These are phyloP conservation scores for Xenopus borealis DNA, from an alignment of 2,113 vertebrate genomes.

Conservation along the genomic window DNA sequence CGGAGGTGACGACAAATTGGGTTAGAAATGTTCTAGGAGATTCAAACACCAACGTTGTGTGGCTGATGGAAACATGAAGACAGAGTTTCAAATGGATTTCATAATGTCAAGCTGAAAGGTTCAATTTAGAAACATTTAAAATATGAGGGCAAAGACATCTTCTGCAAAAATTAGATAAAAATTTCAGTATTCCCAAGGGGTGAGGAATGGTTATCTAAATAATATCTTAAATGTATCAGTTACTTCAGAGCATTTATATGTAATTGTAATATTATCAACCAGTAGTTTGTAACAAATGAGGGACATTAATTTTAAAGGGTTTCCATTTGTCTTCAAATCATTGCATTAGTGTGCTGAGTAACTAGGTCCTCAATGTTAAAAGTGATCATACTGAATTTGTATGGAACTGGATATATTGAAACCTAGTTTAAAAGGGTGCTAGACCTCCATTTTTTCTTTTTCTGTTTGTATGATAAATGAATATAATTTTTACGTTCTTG, in stretches of 20 bases:
- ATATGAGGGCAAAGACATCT: neutral
- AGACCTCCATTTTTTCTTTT: too few species aligned
- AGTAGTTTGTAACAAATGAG: slow-evolving; percentile 16
- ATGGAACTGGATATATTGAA: neutral
- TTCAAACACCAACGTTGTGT: slow-evolving; percentile 5
- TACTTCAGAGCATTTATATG: slow-evolving; percentile 1
- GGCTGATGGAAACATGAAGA: neutral
- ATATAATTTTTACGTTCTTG: too few species aligned
- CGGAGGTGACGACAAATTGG: slow-evolving; percentile 13
- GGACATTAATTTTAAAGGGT: slow-evolving; percentile 5
- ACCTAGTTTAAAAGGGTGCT: too few species aligned
- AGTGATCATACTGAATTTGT: neutral
- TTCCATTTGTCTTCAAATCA: slow-evolving; percentile 7
- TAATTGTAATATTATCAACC: neutral
- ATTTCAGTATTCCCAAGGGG: neutral
- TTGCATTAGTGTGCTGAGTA: neutral
- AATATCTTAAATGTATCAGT: neutral
- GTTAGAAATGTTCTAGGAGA: neutral
- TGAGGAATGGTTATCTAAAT: neutral
- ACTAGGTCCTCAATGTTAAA: neutral
- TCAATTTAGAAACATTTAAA: neutral
- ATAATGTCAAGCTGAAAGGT: slow-evolving; percentile 13
- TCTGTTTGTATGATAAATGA: too few species aligned
- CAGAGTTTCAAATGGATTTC: neutral
- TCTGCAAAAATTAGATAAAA: neutral